phyloP scores from a whole-genome alignment of 1,140 invertebrate genomes.

The Drosophila mayri region DNA sequence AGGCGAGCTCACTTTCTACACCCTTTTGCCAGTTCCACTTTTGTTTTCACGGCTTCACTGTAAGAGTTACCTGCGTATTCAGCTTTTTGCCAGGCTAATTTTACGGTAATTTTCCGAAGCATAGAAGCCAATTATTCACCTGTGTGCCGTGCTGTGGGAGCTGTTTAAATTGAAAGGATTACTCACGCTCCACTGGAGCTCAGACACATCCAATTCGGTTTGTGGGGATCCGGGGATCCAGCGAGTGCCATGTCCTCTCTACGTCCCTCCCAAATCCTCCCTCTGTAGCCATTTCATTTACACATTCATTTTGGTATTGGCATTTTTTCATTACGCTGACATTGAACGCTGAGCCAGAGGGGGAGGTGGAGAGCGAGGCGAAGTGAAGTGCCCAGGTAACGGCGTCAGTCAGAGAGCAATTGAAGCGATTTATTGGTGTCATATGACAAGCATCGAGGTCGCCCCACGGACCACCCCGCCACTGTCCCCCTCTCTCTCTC shows the following conservation, averaged over 20 bases:
- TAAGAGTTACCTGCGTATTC: slow-evolving; percentile 25
- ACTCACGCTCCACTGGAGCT: slow-evolving; percentile 76
- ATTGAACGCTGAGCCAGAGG: slow-evolving; percentile 48
- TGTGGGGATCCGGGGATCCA: too few species aligned
- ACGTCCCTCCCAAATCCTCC: neutral
- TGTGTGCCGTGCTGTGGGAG: slow-evolving; percentile 53
- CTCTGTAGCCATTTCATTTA: slow-evolving; percentile 68
- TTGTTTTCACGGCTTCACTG: slow-evolving; percentile 1
- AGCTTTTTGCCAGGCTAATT: slow-evolving; percentile 66
- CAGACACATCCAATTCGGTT: slow-evolving; percentile 33
- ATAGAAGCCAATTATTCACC: slow-evolving; percentile 79
- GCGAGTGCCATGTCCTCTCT: slow-evolving; percentile 13
- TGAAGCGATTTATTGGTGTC: slow-evolving; percentile 85
- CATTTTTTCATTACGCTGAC: slow-evolving; percentile 79
- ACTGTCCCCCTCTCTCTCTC: neutral
- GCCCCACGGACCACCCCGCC: neutral
- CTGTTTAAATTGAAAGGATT: slow-evolving; percentile 82
- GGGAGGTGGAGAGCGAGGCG: neutral
- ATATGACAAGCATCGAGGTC: slow-evolving; percentile 76
- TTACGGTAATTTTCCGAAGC: slow-evolving; percentile 81
- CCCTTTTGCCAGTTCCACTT: slow-evolving; percentile 10
- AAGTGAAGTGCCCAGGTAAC: slow-evolving; percentile 51
- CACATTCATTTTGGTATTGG: slow-evolving; percentile 81
- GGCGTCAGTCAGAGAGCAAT: slow-evolving; percentile 80
- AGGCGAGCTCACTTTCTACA: slow-evolving; percentile 1